Base-by-base conservation (phyloP, 2,113 vertebrate genomes). In the Brachyistius frenatus region DNA sequence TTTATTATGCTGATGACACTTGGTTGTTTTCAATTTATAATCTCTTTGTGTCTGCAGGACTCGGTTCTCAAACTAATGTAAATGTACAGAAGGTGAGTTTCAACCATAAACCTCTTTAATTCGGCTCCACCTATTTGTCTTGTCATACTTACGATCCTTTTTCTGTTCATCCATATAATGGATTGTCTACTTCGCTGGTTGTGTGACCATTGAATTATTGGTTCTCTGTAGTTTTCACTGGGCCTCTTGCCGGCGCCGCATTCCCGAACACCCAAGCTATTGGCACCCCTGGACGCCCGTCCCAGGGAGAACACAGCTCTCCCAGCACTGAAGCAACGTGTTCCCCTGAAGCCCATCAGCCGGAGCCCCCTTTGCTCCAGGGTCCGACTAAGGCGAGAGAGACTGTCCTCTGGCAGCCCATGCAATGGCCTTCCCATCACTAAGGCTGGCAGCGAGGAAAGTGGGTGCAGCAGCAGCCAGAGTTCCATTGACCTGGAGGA, bases 371-470 rank as follows among this genome's bases (percentile, higher is more conserved):
- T 86, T 46, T 73, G 56, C 60, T 82, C 86, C 16, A 87, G 70
- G 67, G 78, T 76, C 58, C 52, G 36, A 36, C 64, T 65, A 23
- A 91, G 64, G 41, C 80, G 62, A 66, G 83, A 81, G 15, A 80
- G 78, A 16, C 44, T 84, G 31, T 71, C 69, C 14, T 61, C 78
- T 67, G 61, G 78, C 13, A 77, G 67, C 70, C 66, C 61, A 41
- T 15, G 46, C 7, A 75, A 44, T 15, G 68, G 55, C 14, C 62
- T 54, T 58, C 49, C 62, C n/a, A 49, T 52, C 32, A 64, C 62
- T 5, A 92, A 82, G 49, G 72, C 57, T 3, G 89, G 87, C 9
- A 94, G 92, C 4, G 92, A 93, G 35, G 92, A 90, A 32, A 94
- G 91, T 9, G 74, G 85, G 6, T 93, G 87, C 88, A 92, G 77